Evolutionary conservation across 2,888 invertebrate genomes (phyloP).

Genomic region (Patella depressa): DNA sequence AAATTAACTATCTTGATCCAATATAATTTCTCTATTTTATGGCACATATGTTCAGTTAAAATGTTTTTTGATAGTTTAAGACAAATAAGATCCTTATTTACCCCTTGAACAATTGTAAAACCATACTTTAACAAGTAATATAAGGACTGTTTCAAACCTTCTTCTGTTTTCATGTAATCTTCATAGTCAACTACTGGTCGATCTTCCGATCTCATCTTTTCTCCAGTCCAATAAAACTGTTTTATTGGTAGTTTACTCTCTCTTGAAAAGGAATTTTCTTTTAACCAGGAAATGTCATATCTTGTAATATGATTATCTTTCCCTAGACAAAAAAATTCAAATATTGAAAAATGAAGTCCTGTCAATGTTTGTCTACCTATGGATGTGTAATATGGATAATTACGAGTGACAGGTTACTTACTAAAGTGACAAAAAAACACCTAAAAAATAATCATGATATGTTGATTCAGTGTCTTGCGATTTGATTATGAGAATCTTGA

Average conservation of each 20-base stretch:
- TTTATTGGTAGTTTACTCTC: background rate
- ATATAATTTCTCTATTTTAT: no score
- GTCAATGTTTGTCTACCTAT: no score
- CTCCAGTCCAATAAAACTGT: constrained; percentile 41
- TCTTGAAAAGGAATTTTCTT: constrained; percentile 31
- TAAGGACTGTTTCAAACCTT: constrained; percentile 43
- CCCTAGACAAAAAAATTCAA: constrained; percentile 34
- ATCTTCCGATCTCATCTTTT: constrained; percentile 18
- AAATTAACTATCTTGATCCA: no score
- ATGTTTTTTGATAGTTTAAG: background rate
- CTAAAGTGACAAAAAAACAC: no score
- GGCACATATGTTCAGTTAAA: no score
- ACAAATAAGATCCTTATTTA: constrained; percentile 20
- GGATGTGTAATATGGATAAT: no score
- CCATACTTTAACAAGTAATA: constrained; percentile 49
- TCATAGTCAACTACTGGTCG: constrained; percentile 39
- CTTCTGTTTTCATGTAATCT: constrained; percentile 40
- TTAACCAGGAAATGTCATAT: constrained; percentile 49
- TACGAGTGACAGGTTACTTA: no score
- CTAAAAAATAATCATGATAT: no score
- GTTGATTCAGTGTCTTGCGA: no score
- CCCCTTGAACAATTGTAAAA: constrained; percentile 44
- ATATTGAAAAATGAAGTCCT: background rate
- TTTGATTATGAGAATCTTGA: no score
- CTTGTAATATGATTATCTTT: constrained; percentile 53